Evolutionary conservation across 2,113 vertebrate species (phyloP).

Genomic region (Salvelinus fontinalis): DNA sequence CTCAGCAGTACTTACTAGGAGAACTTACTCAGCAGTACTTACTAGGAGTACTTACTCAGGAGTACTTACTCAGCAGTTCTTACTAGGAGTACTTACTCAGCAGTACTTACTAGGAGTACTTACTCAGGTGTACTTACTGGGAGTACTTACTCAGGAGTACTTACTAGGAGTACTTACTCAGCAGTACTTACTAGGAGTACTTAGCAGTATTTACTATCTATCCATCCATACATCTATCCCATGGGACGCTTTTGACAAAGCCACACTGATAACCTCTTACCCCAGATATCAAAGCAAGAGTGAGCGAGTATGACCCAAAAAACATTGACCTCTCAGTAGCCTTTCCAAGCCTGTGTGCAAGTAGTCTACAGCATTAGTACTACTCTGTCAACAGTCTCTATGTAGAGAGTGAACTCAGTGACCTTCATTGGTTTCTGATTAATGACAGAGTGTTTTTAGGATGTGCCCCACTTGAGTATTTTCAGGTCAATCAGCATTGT

Average conservation of each 20-base stretch:
- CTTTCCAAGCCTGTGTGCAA: not conserved
- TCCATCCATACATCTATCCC: constrained; percentile 2
- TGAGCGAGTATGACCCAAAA: constrained; percentile 2
- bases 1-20: too few species aligned
- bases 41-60: too few species aligned
- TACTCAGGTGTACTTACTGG: too few species aligned
- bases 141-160: too few species aligned
- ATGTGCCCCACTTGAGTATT: too few species aligned
- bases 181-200: too few species aligned
- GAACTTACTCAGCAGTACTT: too few species aligned
- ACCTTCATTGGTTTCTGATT: constrained; percentile 6
- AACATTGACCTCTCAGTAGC: constrained; percentile 13
- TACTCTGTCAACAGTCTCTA: not conserved
- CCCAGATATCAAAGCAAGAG: constrained; percentile 31
- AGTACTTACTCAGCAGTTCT: too few species aligned
- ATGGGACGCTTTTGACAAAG: constrained; percentile 41
- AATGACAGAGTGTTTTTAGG: constrained; percentile 30
- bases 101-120: too few species aligned
- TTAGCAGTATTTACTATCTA: too few species aligned
- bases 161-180: too few species aligned
- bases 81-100: too few species aligned
- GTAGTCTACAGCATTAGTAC: not conserved
- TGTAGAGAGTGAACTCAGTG: not conserved
- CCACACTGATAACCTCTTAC: constrained; percentile 25
- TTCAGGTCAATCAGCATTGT: constrained; percentile 11